Conservation (phyloP, 2,113 vertebrate species). For the Ranitomeya imitator region DNA sequence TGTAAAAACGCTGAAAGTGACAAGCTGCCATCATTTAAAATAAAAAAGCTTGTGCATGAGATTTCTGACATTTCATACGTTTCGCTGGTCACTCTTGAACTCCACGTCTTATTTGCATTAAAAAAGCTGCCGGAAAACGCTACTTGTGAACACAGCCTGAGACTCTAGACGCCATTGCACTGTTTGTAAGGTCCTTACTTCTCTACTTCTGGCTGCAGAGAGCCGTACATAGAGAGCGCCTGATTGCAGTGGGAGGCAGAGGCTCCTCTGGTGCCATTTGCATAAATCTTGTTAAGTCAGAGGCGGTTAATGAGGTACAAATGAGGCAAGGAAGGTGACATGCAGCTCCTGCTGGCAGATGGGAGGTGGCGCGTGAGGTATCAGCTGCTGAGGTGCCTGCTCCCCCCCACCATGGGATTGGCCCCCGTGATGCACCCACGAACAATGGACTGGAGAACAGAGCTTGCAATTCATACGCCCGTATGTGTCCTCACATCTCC, state of each 20-base stretch:
- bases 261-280: constrained; percentile 83
- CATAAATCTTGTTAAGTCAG: constrained; percentile 90
- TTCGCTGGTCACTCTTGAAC: no score
- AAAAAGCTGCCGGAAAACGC: no score
- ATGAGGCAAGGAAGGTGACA: constrained; percentile 87
- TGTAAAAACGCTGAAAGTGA: no score
- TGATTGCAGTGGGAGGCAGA: constrained; percentile 83
- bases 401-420: neutral
- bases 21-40: no score
- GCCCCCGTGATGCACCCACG: neutral
- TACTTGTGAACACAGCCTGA: no score
- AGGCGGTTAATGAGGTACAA: constrained; percentile 91
- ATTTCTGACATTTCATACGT: no score
- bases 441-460: neutral
- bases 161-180: no score
- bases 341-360: constrained; percentile 86
- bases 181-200: neutral
- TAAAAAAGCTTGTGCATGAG: no score
- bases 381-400: constrained; percentile 71
- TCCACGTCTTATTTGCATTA: no score
- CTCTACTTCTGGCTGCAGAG: constrained; percentile 56
- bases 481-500: neutral
- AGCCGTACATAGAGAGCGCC: constrained; percentile 83
- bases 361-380: constrained; percentile 82
- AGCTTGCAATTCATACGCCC: constrained; percentile 7